Evolutionary conservation across 64 coral and sea anemone species (phyloP).

Genomic region (Dendrophyllia cribrosa): DNA sequence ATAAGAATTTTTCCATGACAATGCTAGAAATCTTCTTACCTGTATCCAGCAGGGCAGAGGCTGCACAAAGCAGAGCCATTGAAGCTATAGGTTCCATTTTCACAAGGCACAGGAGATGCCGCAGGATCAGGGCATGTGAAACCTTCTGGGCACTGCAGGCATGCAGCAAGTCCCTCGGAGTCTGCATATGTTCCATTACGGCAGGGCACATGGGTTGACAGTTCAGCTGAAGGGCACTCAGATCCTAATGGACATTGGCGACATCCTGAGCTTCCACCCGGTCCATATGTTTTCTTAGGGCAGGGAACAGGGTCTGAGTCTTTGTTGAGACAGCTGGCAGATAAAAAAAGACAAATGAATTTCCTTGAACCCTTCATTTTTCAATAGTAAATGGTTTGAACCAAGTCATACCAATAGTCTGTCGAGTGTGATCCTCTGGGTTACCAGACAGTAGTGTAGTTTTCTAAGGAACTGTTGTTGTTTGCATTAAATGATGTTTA

Average conservation of each 20-base stretch:
- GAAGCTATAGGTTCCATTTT: constrained; percentile 80
- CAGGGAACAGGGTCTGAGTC: constrained; percentile 48
- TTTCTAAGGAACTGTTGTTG: no score
- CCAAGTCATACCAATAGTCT: no score
- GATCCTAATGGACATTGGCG: constrained; percentile 46
- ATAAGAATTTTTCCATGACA: no score
- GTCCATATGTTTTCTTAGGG: constrained; percentile 26
- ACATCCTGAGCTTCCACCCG: constrained; percentile 2
- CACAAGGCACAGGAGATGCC: constrained; percentile 39
- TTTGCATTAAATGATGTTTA: no score
- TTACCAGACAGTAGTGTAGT: no score
- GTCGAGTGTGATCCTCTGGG: no score
- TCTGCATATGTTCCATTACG: constrained; percentile 77
- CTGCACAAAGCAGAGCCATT: constrained; percentile 58
- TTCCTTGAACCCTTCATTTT: no score
- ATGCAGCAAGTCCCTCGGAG: constrained; percentile 20
- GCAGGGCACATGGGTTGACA: constrained; percentile 58
- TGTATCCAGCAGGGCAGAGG: constrained; percentile 74
- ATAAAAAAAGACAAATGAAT: neutral
- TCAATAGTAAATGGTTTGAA: no score
- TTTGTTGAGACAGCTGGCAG: constrained; percentile 49
- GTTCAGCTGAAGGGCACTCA: constrained; percentile 32
- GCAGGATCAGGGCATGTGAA: constrained; percentile 52
- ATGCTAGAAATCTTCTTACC: constrained; percentile 6
- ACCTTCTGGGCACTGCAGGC: constrained; percentile 60